Base-by-base conservation (phyloP, 2,888 invertebrate species). In the Tribolium freemani region DNA sequence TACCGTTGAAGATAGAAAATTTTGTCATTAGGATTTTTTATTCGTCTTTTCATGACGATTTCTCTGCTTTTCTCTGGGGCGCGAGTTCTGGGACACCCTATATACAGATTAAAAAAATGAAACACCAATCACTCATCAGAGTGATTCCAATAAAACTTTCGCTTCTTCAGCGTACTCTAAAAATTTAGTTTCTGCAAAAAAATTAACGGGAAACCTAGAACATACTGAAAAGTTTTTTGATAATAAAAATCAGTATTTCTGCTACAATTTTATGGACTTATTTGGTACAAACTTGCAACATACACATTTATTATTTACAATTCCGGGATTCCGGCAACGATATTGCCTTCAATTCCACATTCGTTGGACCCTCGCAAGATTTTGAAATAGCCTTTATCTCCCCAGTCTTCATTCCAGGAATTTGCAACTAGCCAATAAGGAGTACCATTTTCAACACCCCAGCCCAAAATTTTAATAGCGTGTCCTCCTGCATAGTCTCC, bases 361-460 rank as follows among this genome's bases (percentile, higher is more conserved):
- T 94, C 93, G 83, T 94, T 91, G 72, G 88, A 85, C 2, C 96
- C 97, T 71, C 96, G 90, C 16, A 94, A 87, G 75, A 97, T 96
- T 87, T 95, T 96, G 88, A 97, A 96, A 87, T 90, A 95, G 1
- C 96, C 96, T 82, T 92, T 90, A 83, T 94, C 92, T 76, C 97
- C 97, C 97, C 97, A 97, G 85, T 96, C 96, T 0, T 90, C 89
- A 87, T 97, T 97, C 97, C 97, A 97, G 0, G 95, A 96, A 88
- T 97, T 97, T 63, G 94, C 95, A 78, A 95, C 91, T 38, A 96
- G 90, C 97, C 97, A 97, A 86, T 96, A 97, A 53, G 93, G 63
- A 48, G 50, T 90, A 5, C 90, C 90, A 44, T 78, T 57, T 75
- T 95, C 93, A 0, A 90, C 91, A 46, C 97, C 97, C 95, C 96